phyloP scores from a whole-genome alignment of 1,140 invertebrate genomes.

The Acromyrmex charruanus region DNA sequence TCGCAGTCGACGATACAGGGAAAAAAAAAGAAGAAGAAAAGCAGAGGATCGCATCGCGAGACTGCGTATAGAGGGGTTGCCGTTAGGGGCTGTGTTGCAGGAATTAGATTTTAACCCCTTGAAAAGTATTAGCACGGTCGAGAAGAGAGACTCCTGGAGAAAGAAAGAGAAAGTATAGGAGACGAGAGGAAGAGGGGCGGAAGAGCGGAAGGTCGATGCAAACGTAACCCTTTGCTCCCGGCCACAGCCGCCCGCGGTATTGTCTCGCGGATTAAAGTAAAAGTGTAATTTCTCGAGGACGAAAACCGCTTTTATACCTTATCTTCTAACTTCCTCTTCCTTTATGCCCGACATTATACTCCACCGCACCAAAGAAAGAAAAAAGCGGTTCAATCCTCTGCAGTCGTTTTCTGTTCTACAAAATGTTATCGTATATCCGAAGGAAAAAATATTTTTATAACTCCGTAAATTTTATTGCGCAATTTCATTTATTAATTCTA shows the following conservation, averaged over 20 bases:
- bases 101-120: slow-evolving; percentile 85
- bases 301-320: slow-evolving; percentile 67
- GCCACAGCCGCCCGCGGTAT: slow-evolving; percentile 72
- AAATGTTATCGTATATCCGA: background rate
- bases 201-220: slow-evolving; percentile 54
- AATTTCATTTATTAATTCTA: background rate
- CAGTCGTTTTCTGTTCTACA: slow-evolving; percentile 2
- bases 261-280: slow-evolving; percentile 84
- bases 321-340: slow-evolving; percentile 31
- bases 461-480: background rate
- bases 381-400: background rate
- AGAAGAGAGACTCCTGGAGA: slow-evolving; percentile 40
- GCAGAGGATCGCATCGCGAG: slow-evolving; percentile 11
- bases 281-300: slow-evolving; percentile 82
- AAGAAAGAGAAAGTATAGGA: slow-evolving; percentile 48
- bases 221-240: slow-evolving; percentile 80
- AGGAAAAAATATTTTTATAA: background rate
- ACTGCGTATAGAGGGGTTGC: slow-evolving; percentile 46
- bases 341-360: slow-evolving; percentile 22
- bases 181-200: slow-evolving; percentile 10
- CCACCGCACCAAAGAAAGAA: background rate
- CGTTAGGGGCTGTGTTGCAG: slow-evolving; percentile 65
- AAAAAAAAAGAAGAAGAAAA: slow-evolving; percentile 48
- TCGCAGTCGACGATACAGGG: background rate
- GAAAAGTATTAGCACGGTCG: slow-evolving; percentile 83